A percentile compares a stretch with the other conserved stretches of the same genome.
These are phyloP conservation scores for Zaprionus vittiger DNA, from an alignment of 1,140 invertebrate genomes.

Conservation along the genomic window DNA sequence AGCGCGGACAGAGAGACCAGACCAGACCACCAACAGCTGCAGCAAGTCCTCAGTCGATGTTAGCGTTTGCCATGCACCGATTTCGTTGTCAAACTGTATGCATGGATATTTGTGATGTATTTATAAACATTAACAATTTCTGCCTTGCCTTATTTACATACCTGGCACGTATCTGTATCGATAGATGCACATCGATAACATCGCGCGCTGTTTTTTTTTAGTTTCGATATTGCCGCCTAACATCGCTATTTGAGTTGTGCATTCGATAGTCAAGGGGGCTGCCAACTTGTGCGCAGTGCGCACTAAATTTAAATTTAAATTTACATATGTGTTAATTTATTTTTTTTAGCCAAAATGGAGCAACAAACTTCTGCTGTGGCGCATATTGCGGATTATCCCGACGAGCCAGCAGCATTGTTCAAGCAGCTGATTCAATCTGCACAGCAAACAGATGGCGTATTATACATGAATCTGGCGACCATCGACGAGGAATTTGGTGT, in stretches of 20 bases:
- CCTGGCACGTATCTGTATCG: constrained; percentile 18
- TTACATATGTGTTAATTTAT: constrained; percentile 1
- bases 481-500: constrained; percentile 68
- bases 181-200: constrained; percentile 7
- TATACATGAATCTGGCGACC: constrained; percentile 74
- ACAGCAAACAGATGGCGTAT: not conserved
- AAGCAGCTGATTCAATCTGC: constrained; percentile 44
- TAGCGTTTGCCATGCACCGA: constrained; percentile 37
- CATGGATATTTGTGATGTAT: constrained; percentile 26
- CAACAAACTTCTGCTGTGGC: constrained; percentile 51
- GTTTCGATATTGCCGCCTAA: constrained; percentile 16
- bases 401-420: constrained; percentile 60
- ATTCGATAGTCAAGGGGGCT: not conserved
- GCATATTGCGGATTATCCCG: constrained; percentile 47
- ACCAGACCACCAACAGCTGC: constrained; percentile 6
- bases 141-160: constrained; percentile 32
- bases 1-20: not conserved
- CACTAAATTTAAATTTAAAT: constrained; percentile 16
- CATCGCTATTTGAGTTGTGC: not conserved
- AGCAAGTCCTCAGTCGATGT: constrained; percentile 14
- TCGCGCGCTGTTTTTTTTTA: not conserved
- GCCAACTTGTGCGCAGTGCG: constrained; percentile 23
- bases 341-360: constrained; percentile 2
- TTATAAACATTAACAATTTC: constrained; percentile 45
- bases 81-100: constrained; percentile 33